Evolutionary conservation across 2,113 vertebrate species (phyloP), one percentile per base, ranked within the genome.

Genomic region (Eretmodus cyanostictus): DNA sequence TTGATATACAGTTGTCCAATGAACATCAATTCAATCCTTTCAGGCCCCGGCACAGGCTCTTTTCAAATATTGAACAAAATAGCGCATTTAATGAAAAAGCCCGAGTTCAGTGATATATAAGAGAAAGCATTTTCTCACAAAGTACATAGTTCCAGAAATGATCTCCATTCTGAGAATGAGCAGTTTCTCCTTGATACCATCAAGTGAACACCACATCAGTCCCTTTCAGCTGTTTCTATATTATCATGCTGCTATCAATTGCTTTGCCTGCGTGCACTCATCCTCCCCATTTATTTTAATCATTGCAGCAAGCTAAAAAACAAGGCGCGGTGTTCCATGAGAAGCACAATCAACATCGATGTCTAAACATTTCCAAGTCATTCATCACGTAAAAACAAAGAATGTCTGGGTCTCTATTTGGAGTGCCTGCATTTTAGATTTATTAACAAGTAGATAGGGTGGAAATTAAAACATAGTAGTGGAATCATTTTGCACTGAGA

Each of bases 101-200:
- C 51, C 1, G 45, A 89, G 83, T 83, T 91, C 86, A 89, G 88
- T 83, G 88, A 86, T 63, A n/a, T 47, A 86, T 49, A 87, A 88
- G 86, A 76, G 83, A 87, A 76, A 85, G 86, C 87, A 14, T 91
- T 92, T 89, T 89, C 88, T 86, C 80, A 55, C 71, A 83, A 88
- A 89, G 90, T 71, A 89, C 80, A 71, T 82, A 87, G 87, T 73
- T 86, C 61, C 89, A 88, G 89, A 84, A 94, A 93, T 90, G 78
- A 95, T 94, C 88, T 90, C 88, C 86, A 91, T 93, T 94, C 89
- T 89, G 93, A 81, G 89, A 91, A 94, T 90, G 91, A 93, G 92
- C 90, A 73, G 88, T 90, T 82, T 89, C 93, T 81, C 89, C 76
- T 92, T 92, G 91, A 93, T 91, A 81, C 89, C 76, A 89, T 92